Conservation (phyloP, 2,888 invertebrate genomes). For the Agrochola litura region DNA sequence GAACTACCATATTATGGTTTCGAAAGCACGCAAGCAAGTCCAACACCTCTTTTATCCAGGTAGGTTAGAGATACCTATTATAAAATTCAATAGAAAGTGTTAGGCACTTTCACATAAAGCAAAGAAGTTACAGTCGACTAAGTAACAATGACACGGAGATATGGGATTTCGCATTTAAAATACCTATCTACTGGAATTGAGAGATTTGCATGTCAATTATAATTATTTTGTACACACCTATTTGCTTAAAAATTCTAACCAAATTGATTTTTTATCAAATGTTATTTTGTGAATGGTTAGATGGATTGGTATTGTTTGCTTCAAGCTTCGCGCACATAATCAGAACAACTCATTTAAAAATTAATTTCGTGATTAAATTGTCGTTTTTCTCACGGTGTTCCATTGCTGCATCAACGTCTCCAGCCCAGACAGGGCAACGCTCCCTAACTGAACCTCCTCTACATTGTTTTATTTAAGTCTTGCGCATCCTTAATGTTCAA, state of each 20-base stretch:
- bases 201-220: constrained; percentile 28
- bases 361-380: not conserved
- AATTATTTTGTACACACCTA: not conserved
- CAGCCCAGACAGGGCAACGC: constrained; percentile 29
- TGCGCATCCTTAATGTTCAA: constrained; percentile 20
- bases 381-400: not conserved
- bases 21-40: not conserved
- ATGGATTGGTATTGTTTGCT: not conserved
- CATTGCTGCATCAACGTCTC: not conserved
- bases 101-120: constrained; percentile 51
- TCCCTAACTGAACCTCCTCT: constrained; percentile 8
- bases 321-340: not conserved
- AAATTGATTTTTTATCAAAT: constrained; percentile 13
- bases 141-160: constrained; percentile 40
- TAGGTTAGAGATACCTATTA: constrained; percentile 25
- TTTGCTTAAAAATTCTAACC: constrained; percentile 5
- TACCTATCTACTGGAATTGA: constrained; percentile 13
- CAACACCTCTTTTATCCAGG: constrained; percentile 7
- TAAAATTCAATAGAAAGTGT: constrained; percentile 56
- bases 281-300: not conserved
- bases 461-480: constrained; percentile 27
- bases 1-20: constrained; percentile 16
- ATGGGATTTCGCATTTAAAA: constrained; percentile 24
- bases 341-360: not conserved
- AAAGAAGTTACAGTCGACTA: constrained; percentile 30